Percentiles rank a stretch among this genome's conserved stretches.
Conservation (phyloP, 2,797 vertebrate species). For the Mallotus villosus region DNA sequence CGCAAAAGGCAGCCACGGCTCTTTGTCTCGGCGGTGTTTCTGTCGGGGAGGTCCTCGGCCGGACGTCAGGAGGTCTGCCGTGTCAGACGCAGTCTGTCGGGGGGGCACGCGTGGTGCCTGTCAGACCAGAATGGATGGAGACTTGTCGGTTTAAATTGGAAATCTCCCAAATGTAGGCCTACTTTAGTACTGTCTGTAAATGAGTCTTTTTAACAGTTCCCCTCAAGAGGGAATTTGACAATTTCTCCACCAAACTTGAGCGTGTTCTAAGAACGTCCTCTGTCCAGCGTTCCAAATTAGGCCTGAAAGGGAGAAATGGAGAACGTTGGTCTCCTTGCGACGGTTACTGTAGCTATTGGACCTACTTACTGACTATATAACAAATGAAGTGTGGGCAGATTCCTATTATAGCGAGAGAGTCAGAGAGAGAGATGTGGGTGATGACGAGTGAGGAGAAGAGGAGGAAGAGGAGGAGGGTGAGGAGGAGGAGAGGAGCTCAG, state of each 20-base stretch:
- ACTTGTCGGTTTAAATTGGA: too few relatives aligned
- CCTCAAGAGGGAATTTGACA: too few relatives aligned
- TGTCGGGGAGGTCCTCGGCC: conserved; percentile 30
- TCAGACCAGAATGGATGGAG: too few relatives aligned
- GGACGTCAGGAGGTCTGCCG: background rate
- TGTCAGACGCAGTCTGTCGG: conserved; percentile 3
- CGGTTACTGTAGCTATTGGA: background rate
- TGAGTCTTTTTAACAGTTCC: too few relatives aligned
- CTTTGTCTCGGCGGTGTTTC: conserved; percentile 60
- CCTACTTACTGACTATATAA: background rate
- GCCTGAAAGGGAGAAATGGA: too few relatives aligned
- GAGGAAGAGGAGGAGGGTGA: background rate
- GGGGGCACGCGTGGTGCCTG: too few relatives aligned
- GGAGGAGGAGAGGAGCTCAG: background rate
- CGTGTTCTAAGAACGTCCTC: too few relatives aligned
- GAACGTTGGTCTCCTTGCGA: background rate
- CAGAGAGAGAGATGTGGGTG: conserved; percentile 41
- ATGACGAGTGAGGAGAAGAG: conserved; percentile 29
- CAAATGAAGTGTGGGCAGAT: background rate
- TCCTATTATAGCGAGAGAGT: conserved; percentile 17
- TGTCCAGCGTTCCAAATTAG: too few relatives aligned
- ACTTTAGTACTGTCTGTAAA: too few relatives aligned
- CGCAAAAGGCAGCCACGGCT: conserved; percentile 67
- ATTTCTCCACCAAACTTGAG: too few relatives aligned
- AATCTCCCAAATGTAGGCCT: too few relatives aligned